Percentiles rank a stretch among this genome's conserved stretches.
Evolutionary conservation across 2,797 vertebrate species (phyloP).

Genomic region (Eulemur albifrons): DNA sequence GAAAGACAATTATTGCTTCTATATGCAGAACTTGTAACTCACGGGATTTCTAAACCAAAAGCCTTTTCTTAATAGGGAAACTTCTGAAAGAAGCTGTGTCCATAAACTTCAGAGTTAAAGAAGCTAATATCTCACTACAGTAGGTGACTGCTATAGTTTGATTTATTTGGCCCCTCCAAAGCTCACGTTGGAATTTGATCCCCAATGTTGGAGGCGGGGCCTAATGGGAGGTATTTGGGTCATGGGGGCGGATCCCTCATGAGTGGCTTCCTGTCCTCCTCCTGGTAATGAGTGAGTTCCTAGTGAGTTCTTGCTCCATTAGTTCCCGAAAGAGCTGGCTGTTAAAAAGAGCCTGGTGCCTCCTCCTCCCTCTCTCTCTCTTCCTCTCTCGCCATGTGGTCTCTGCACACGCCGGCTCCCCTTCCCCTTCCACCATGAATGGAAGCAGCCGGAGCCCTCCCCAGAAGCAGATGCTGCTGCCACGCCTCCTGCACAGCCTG

Average conservation of each 20-base stretch:
- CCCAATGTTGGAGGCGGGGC: not conserved
- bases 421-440: not conserved
- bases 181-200: not conserved
- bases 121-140: rapidly evolving
- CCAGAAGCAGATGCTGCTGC: not conserved
- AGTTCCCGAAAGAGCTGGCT: not conserved
- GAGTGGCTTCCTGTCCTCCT: not conserved
- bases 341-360: not conserved
- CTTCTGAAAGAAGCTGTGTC: not conserved
- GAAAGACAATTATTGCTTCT: not conserved
- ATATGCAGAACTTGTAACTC: not conserved
- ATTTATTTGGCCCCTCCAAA: not conserved
- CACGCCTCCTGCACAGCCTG: not conserved
- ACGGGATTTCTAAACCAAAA: not conserved
- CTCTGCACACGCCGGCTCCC: not conserved
- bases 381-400: not conserved
- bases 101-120: not conserved
- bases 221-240: not conserved
- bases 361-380: not conserved
- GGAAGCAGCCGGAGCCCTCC: not conserved
- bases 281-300: not conserved
- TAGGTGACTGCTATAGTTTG: not conserved
- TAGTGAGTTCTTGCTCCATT: not conserved
- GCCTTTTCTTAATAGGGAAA: not conserved
- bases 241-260: not conserved